These are phyloP conservation scores for Dendroctonus ponderosae DNA, from an alignment of 1,140 invertebrate genomes.

Conservation along the genomic window DNA sequence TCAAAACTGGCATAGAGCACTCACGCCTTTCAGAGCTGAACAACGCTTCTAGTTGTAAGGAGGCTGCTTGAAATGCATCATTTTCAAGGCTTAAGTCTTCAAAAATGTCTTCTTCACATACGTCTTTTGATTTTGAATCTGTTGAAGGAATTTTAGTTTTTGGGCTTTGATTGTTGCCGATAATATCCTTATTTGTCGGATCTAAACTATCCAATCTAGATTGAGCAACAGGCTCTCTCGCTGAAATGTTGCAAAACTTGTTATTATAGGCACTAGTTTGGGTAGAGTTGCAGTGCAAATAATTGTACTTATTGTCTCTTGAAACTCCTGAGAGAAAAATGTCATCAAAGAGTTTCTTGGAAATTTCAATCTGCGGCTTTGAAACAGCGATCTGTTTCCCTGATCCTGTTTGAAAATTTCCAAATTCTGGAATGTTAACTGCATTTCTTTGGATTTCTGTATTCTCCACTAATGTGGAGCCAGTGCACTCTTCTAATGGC, in stretches of 20 bases:
- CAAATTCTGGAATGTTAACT: not conserved
- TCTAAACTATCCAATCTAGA: conserved; percentile 4
- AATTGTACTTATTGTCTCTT: conserved; percentile 30
- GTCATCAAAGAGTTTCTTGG: conserved; percentile 38
- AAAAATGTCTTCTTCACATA: conserved; percentile 26
- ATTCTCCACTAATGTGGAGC: conserved; percentile 5
- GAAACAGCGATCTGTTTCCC: conserved; percentile 49
- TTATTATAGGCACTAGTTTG: conserved; percentile 6
- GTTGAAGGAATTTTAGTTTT: not conserved
- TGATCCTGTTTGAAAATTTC: conserved; percentile 36
- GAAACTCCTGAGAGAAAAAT: conserved; percentile 15
- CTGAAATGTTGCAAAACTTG: conserved; percentile 2
- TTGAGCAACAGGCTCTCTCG: conserved; percentile 3
- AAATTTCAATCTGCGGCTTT: conserved; percentile 46
- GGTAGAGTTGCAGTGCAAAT: conserved; percentile 12
- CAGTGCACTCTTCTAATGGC: no score
- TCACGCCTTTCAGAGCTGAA: no score
- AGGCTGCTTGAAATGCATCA: not conserved
- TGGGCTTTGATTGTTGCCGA: no score
- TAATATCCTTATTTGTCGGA: no score
- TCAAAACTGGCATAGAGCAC: not conserved
- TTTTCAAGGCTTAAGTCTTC: conserved; percentile 6
- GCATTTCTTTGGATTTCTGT: not conserved
- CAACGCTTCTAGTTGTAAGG: no score
- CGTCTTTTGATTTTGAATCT: conserved; percentile 2